Evolutionary conservation across 2,797 vertebrate species (phyloP).

Genomic region (Ibycter americanus): DNA sequence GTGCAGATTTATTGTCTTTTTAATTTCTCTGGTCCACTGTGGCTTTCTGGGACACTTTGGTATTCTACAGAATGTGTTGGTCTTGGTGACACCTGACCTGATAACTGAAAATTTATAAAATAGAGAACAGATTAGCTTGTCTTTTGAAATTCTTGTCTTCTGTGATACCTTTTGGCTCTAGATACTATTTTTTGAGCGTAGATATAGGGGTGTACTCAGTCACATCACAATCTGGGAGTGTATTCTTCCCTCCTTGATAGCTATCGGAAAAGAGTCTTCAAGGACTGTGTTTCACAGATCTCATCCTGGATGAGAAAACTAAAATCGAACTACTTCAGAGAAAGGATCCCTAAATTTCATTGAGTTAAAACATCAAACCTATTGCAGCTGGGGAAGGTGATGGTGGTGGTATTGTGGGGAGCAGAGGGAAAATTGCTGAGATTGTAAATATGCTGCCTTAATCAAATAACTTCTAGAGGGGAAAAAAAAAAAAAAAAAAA

Average conservation of each 20-base stretch:
- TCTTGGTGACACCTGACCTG: neutral
- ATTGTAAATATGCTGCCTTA: neutral
- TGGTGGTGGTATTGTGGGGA: neutral
- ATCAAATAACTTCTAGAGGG: neutral
- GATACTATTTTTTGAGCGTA: neutral
- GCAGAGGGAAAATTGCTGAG: neutral
- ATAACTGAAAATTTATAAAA: neutral
- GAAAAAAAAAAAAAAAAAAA: neutral
- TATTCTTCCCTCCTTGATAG: neutral
- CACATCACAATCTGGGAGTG: neutral
- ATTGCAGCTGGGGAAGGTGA: neutral
- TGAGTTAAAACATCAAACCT: neutral
- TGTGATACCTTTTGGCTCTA: neutral
- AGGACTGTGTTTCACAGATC: neutral
- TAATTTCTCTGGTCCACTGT: neutral
- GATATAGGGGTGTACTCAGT: neutral
- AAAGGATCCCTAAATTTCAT: neutral
- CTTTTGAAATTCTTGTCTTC: neutral
- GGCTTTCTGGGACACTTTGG: neutral
- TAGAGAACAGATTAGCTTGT: neutral
- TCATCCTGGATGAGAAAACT: neutral
- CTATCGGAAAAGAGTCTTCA: neutral
- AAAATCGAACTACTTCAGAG: neutral
- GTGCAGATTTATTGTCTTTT: neutral
- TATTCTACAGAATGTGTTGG: neutral